phyloP scores from a whole-genome alignment of 2,888 invertebrate genomes.

The Epinotia nisella region DNA sequence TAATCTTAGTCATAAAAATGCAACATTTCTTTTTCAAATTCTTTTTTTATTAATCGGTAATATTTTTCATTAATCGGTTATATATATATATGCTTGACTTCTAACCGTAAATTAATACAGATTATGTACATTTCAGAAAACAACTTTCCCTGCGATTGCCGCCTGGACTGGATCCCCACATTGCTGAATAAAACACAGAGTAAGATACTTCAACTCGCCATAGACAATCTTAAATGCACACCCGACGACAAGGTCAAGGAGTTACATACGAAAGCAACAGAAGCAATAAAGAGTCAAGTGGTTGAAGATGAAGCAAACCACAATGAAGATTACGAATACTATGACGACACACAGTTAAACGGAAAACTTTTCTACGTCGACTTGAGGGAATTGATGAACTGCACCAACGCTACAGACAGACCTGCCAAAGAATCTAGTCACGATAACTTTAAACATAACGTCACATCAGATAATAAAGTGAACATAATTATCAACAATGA shows the following conservation, averaged over 20 bases:
- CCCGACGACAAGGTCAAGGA: constrained; percentile 66
- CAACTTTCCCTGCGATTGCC: constrained; percentile 72
- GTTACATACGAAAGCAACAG: constrained; percentile 63
- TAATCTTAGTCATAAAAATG: too few species aligned
- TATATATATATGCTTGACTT: too few species aligned
- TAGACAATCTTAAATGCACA: constrained; percentile 74
- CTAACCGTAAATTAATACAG: background rate
- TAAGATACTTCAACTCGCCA: constrained; percentile 60
- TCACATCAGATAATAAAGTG: constrained; percentile 18
- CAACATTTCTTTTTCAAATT: too few species aligned
- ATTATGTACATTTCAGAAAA: constrained; percentile 67
- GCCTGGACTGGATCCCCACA: constrained; percentile 70
- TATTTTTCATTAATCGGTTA: too few species aligned
- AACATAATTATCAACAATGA: constrained; percentile 49
- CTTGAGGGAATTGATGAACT: constrained; percentile 69
- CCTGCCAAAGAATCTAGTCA: constrained; percentile 47
- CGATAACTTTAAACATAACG: constrained; percentile 16
- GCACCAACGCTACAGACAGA: constrained; percentile 52
- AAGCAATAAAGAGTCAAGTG: constrained; percentile 60
- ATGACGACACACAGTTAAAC: constrained; percentile 73
- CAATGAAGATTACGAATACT: constrained; percentile 72
- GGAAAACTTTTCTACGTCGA: constrained; percentile 78
- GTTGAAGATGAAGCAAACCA: constrained; percentile 58
- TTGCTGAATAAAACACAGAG: constrained; percentile 72
- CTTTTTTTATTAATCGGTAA: too few species aligned